Evolutionary conservation across 2,797 vertebrate genomes (phyloP).

Genomic region (Melanotaenia maccullochi): DNA sequence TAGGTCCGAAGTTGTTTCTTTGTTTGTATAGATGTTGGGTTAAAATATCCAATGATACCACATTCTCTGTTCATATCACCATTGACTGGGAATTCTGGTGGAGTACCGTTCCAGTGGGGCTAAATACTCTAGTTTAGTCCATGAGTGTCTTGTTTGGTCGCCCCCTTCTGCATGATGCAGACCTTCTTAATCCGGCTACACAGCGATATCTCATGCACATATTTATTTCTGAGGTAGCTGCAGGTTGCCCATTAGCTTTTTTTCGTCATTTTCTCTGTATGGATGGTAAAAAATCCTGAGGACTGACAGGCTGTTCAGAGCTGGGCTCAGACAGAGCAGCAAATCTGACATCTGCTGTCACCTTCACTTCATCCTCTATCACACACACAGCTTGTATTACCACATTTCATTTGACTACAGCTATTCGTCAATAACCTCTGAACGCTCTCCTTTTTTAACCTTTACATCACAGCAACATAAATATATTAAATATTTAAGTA

Average conservation of each 20-base stretch:
- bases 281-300: neutral
- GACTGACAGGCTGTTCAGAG: neutral
- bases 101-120: no score
- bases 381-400: conserved; percentile 13
- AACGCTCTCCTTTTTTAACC: conserved; percentile 1
- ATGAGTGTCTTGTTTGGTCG: neutral
- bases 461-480: neutral
- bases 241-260: neutral
- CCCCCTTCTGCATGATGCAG: neutral
- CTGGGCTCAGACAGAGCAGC: conserved; percentile 9
- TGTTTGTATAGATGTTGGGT: no score
- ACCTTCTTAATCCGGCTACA: neutral
- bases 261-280: neutral
- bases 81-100: neutral
- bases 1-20: no score
- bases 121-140: neutral
- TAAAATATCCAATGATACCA: no score
- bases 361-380: conserved; percentile 16
- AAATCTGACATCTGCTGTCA: conserved; percentile 48
- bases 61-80: no score
- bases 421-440: neutral
- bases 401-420: neutral
- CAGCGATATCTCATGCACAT: no score
- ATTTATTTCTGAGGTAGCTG: neutral
- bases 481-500: no score